Base-by-base conservation (phyloP, 2,888 invertebrate species). In the Agrotis ipsilon region DNA sequence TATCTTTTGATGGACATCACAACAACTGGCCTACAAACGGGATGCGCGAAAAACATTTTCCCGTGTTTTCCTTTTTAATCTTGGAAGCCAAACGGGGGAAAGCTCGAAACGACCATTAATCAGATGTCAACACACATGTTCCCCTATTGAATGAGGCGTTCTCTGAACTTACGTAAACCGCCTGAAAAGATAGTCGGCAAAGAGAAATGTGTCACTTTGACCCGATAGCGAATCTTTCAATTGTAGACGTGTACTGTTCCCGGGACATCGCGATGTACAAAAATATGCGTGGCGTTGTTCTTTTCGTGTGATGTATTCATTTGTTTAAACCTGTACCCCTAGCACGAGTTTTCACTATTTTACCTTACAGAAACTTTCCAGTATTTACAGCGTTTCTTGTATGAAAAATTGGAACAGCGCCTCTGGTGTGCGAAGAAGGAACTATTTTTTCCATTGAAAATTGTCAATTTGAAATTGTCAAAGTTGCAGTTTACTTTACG, bases 41-140 rank as follows among this genome's bases (percentile, higher is more conserved):
- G 61, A 64, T 43, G 68, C 70, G 65, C 62, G 74, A 72, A 83
- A 82, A 80, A 83, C 78, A 83, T 84, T 83, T 83, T 75, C 74
- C 73, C 80, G 58, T 83, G 80, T 88, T 86, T 87, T 84, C 78
- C 80, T 85, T 88, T 90, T 89, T 88, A 87, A 89, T 86, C 82
- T 84, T 71, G 68, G 81, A 81, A 83, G 82, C 74, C 81, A 82
- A 83, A 73, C 72, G 73, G 83, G 82, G 83, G 74, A 78, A 83
- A 84, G 72, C 84, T 84, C 83, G 78, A 76, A 86, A 83, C 82
- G 84, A 78, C 87, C 90, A 92, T 93, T 92, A 91, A 92, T 93
- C 92, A 90, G 89, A 89, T 87, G 93, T 90, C 92, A 89, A 89
- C 90, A 89, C 88, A 88, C 82, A 88, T 88, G 87, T 87, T 86